phyloP scores from a whole-genome alignment of 53 echinoderm and acorn worm species.

The Temnopleurus reevesii region DNA sequence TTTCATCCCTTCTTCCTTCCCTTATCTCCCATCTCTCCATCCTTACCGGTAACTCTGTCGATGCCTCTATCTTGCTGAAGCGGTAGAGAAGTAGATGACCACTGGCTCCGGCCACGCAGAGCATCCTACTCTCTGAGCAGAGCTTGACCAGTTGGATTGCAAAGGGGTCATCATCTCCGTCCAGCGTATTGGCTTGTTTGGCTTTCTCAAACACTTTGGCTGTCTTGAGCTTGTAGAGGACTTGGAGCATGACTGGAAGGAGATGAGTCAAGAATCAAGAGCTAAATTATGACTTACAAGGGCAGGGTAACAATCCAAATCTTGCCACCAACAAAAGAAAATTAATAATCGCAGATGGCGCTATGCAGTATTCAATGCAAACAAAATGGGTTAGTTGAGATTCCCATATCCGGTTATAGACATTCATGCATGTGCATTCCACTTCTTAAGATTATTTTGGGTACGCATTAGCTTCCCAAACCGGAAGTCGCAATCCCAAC shows the following conservation, averaged over 20 bases:
- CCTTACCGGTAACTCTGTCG: constrained; percentile 80
- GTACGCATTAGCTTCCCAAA: too few species aligned
- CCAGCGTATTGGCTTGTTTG: constrained; percentile 87
- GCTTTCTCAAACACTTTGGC: constrained; percentile 98
- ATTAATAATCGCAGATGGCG: too few species aligned
- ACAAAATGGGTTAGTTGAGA: too few species aligned
- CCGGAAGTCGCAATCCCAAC: too few species aligned
- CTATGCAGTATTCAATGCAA: too few species aligned
- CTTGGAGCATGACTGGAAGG: constrained; percentile 87
- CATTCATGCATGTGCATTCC: too few species aligned
- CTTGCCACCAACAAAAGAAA: too few species aligned
- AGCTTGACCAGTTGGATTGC: constrained; percentile 92
- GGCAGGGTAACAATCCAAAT: too few species aligned
- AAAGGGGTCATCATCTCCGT: constrained; percentile 92
- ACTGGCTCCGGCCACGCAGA: constrained; percentile 94
- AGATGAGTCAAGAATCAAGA: not conserved
- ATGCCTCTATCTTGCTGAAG: constrained; percentile 88
- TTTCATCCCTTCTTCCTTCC: not conserved
- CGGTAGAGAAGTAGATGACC: constrained; percentile 91
- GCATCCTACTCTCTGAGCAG: constrained; percentile 83
- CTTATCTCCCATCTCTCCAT: not conserved
- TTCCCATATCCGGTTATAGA: too few species aligned
- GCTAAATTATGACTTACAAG: too few species aligned
- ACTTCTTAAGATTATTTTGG: too few species aligned
- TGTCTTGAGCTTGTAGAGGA: constrained; percentile 96